Conservation (phyloP, 2,888 invertebrate genomes). For the Sphaerophoria taeniata region DNA sequence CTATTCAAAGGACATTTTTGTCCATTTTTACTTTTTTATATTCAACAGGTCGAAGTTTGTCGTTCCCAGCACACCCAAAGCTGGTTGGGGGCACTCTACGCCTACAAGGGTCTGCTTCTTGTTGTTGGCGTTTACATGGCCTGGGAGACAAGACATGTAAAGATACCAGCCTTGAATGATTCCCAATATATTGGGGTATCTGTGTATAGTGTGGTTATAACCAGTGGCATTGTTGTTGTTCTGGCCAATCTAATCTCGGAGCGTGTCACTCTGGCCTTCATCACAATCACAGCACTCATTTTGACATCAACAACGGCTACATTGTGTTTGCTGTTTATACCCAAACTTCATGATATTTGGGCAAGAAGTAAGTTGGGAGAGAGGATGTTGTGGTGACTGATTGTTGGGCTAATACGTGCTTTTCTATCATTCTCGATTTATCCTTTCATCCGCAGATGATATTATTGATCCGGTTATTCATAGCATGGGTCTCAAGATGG, state of each 20-base stretch:
- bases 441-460: constrained; percentile 83
- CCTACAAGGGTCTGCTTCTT: constrained; percentile 94
- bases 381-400: constrained; percentile 6
- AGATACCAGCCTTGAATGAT: constrained; percentile 95
- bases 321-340: constrained; percentile 92
- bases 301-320: constrained; percentile 94
- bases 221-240: constrained; percentile 93
- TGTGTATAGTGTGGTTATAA: constrained; percentile 95
- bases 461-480: constrained; percentile 92
- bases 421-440: constrained; percentile 19
- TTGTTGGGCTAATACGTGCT: constrained; percentile 40
- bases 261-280: constrained; percentile 90
- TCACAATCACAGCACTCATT: constrained; percentile 92
- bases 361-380: constrained; percentile 84
- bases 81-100: constrained; percentile 95
- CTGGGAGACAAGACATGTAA: constrained; percentile 96
- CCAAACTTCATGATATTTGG: constrained; percentile 91
- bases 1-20: constrained; percentile 20
- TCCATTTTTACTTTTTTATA: constrained; percentile 30
- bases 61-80: constrained; percentile 93
- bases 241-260: constrained; percentile 94
- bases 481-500: constrained; percentile 93
- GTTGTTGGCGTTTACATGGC: constrained; percentile 97
- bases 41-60: constrained; percentile 92
- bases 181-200: constrained; percentile 97